Conservation (phyloP, 2,888 invertebrate genomes). For the Euzetes globulus region DNA sequence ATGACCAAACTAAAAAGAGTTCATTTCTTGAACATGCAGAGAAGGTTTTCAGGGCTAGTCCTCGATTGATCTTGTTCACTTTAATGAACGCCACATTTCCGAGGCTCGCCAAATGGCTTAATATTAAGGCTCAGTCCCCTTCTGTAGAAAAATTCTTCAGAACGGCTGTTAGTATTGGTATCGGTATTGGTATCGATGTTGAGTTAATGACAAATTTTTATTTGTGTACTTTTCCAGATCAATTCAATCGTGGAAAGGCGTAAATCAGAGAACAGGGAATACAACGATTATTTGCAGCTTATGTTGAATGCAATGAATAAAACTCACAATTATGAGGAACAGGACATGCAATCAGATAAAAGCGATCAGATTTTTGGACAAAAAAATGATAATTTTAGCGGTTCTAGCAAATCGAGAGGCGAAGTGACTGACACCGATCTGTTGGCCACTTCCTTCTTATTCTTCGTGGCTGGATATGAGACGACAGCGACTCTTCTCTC, state of each 20-base stretch:
- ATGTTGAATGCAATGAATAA: conserved; percentile 52
- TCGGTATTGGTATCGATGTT: too few relatives aligned
- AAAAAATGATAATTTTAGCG: too few relatives aligned
- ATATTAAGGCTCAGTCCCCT: conserved; percentile 43
- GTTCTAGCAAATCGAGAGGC: conserved; percentile 42
- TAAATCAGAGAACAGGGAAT: conserved; percentile 49
- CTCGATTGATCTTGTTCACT: not conserved
- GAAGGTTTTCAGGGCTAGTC: not conserved
- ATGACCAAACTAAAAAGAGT: conserved; percentile 45
- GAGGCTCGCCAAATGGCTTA: not conserved
- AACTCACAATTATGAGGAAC: not conserved
- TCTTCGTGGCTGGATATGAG: conserved; percentile 60
- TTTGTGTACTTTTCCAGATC: too few relatives aligned
- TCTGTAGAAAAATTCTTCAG: conserved; percentile 48
- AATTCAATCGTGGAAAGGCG: conserved; percentile 51
- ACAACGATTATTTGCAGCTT: conserved; percentile 56
- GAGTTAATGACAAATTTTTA: too few relatives aligned
- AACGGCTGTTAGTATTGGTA: not conserved
- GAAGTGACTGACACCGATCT: conserved; percentile 35
- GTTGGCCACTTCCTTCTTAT: conserved; percentile 53
- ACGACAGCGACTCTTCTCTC: conserved; percentile 58
- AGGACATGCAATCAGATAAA: not conserved
- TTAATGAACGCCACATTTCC: not conserved
- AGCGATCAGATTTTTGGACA: not conserved
- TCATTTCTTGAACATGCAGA: not conserved